Evolutionary conservation across 2,113 vertebrate species (phyloP).

Genomic region (Microtus oregoni): DNA sequence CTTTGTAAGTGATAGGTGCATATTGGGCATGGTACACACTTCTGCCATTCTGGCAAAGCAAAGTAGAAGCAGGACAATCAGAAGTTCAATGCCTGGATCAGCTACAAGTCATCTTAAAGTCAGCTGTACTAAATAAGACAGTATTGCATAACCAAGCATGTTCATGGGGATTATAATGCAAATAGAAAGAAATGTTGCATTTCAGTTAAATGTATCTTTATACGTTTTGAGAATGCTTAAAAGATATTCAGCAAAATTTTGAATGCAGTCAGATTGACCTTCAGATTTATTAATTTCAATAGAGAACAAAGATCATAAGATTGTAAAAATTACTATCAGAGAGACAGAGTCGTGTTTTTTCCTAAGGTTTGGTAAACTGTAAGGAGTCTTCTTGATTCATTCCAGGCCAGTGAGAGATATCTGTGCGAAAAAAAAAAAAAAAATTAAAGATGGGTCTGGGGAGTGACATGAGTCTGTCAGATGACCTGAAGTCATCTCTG

Average conservation of each 20-base stretch:
- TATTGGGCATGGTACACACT: too few species aligned
- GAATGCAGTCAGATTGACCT: not conserved
- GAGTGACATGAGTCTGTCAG: not conserved
- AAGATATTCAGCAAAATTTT: not conserved
- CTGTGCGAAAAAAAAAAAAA: not conserved
- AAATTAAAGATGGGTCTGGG: not conserved
- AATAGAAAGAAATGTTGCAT: not conserved
- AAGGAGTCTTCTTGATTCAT: not conserved
- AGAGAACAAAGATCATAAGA: not conserved
- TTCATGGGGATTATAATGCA: not conserved
- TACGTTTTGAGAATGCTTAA: not conserved
- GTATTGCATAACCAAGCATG: too few species aligned
- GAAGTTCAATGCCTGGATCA: not conserved
- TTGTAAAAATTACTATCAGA: too few species aligned
- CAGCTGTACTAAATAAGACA: not conserved
- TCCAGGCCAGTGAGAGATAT: not conserved
- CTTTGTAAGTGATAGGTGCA: not conserved
- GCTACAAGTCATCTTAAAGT: not conserved
- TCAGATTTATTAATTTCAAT: slow-evolving; percentile 22
- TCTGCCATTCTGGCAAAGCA: not conserved
- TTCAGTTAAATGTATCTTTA: not conserved
- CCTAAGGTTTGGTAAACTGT: not conserved
- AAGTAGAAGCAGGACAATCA: not conserved
- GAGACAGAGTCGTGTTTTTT: not conserved
- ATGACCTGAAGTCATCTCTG: not conserved